Base-by-base conservation (phyloP, 2,888 invertebrate species). In the Drosophila engyochracea region DNA sequence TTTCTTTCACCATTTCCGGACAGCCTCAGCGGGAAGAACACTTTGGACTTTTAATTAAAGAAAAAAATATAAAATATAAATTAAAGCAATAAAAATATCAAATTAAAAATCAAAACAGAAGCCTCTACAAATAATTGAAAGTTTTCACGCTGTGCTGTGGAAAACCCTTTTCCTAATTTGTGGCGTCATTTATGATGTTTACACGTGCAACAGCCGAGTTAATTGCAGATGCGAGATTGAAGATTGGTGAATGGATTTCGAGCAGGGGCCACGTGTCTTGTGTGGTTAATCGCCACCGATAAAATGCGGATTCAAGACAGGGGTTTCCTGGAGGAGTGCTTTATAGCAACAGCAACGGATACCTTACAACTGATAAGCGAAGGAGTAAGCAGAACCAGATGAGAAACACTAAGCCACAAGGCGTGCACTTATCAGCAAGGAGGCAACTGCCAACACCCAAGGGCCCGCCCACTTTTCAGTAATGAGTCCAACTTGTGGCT, bases 391-490 rank as follows among this genome's bases (percentile, higher is more conserved):
- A 52, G 37, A 72, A 39, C 52, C 47, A 70, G 52, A 70, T n/a
- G 57, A 54, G 39, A 72, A 66, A 70, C 79, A 76, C 84, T 68
- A 79, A 81, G 79, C 76, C 81, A 39, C 57, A 64, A 69, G 79
- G 62, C 76, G 64, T 62, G 68, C 74, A 74, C 87, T 91, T 91
- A 92, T 91, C 89, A 79, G 78, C 67, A 57, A 16, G 76, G 58
- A 58, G 71, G 71, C 70, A 68, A 66, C 78, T 77, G 79, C 76
- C 81, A 80, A 65, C 80, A 14, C 58, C 28, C 64, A 39, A 47
- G 47, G 31, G 68, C 52, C 47, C 62, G 59, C 74, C 72, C 58
- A 65, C 58, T 59, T 70, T 60, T 28, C 58, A 66, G 78, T 73
- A 75, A 81, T 81, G 81, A 76, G 70, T 65, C 54, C 30, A 53